phyloP scores from a whole-genome alignment of 2,888 invertebrate species.

The Drosophila subquinaria region DNA sequence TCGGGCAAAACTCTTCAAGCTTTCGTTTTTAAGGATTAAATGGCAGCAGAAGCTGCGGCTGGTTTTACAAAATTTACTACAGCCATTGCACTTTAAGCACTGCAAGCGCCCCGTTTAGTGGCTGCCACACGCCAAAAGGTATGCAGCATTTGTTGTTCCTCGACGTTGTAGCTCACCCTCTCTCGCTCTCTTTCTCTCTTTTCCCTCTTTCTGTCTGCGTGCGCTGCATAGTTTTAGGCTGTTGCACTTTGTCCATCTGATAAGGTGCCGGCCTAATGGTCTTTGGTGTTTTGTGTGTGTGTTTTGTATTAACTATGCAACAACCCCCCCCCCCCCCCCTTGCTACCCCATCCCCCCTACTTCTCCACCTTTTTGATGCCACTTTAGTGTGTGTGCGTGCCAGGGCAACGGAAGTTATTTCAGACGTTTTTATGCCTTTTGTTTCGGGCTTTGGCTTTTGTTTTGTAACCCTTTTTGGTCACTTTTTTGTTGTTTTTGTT shows the following conservation, averaged over 20 bases:
- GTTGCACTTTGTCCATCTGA: constrained; percentile 76
- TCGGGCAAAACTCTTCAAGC: too few species aligned
- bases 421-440: constrained; percentile 76
- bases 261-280: constrained; percentile 65
- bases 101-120: constrained; percentile 28
- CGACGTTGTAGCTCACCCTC: neutral
- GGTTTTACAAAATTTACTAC: constrained; percentile 9
- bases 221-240: constrained; percentile 72
- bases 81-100: constrained; percentile 31
- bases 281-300: constrained; percentile 59
- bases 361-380: too few species aligned
- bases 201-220: constrained; percentile 17
- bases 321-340: constrained; percentile 6
- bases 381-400: constrained; percentile 57
- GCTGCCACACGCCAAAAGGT: constrained; percentile 33
- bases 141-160: constrained; percentile 41
- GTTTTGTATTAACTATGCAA: constrained; percentile 55
- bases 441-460: constrained; percentile 54
- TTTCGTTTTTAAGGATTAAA: neutral
- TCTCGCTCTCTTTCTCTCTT: neutral
- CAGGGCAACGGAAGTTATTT: constrained; percentile 72
- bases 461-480: constrained; percentile 63
- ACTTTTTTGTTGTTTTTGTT: constrained; percentile 28
- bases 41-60: neutral
- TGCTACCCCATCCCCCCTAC: neutral